Evolutionary conservation across 2,888 invertebrate genomes (phyloP).

Genomic region (Tridacna crocea): DNA sequence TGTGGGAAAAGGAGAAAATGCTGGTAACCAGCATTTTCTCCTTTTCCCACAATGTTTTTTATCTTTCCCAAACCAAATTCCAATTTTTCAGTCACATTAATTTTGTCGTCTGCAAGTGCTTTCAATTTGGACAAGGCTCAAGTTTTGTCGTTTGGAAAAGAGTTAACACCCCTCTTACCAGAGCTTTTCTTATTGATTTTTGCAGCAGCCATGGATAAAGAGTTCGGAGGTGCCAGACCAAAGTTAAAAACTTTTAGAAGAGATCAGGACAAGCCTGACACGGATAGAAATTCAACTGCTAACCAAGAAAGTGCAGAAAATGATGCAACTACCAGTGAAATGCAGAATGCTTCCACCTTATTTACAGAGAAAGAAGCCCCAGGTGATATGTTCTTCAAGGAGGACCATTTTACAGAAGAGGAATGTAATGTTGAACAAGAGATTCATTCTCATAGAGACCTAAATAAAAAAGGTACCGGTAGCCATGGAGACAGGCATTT

Average conservation of each 20-base stretch:
- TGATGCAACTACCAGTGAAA: not conserved
- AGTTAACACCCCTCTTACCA: too few species aligned
- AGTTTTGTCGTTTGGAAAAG: too few species aligned
- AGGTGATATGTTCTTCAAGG: not conserved
- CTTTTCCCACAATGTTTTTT: too few species aligned
- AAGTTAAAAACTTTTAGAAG: constrained; percentile 8
- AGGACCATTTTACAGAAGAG: not conserved
- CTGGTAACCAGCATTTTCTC: too few species aligned
- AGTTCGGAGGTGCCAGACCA: constrained; percentile 43
- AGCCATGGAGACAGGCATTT: not conserved
- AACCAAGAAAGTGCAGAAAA: not conserved
- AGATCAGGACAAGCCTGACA: not conserved
- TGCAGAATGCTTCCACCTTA: not conserved
- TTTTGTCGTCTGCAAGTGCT: too few species aligned
- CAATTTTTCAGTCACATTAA: too few species aligned
- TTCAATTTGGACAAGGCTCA: too few species aligned
- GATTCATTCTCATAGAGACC: too few species aligned
- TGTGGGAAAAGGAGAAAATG: too few species aligned
- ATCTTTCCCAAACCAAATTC: too few species aligned
- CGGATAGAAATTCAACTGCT: not conserved
- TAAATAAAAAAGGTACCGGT: not conserved
- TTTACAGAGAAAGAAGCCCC: not conserved
- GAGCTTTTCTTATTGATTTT: not conserved
- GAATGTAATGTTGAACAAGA: not conserved
- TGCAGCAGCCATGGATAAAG: constrained; percentile 29